Evolutionary conservation across 2,113 vertebrate species (phyloP), one percentile per base, ranked within the genome.

Genomic region (Hemiprocne comata): DNA sequence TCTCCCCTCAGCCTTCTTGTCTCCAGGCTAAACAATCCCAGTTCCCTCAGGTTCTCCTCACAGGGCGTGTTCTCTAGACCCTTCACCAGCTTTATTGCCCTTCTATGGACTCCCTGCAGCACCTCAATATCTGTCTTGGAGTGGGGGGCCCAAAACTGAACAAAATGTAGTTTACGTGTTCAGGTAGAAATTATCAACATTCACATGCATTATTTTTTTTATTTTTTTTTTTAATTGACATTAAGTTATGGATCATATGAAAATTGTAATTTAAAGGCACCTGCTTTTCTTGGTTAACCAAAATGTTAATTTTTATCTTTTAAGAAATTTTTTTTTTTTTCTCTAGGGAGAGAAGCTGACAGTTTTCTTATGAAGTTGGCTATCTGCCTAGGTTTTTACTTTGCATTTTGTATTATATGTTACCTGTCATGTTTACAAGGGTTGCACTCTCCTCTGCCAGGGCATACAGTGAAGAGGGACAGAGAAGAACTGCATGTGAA

Each of bases 401-500:
- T 78, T 46, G 31, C 42, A 10, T 83, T 70, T 57, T 46, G 58
- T 51, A 19, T 51, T 58, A 36, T 75, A 53, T 0, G 0, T 78
- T 94, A 87, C 51, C 58, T 55, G 64, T 80, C 23, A 38, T 19
- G 42, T 83, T 89, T 64, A 51, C 55, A 42, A 89, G 60, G 38
- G 28, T 7, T 17, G 29, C 9, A 0, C 14, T 65, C 31, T 55
- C 24, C 25, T 79, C 21, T 76, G 46, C 48, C 62, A 48, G 48
- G 51, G 29, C 50, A 13, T 11, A 11, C 24, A 29, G 66, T 33
- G 73, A 83, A 75, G 28, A 40, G 62, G 36, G 58, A 76, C 8
- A 38, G 69, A 81, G 58, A 42, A 76, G 36, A 85, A 33, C 14
- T 31, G 25, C 2, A 1, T 0, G 0, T 23, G 55, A 20, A 42